Evolutionary conservation across 1,140 invertebrate species (phyloP), one percentile per base, ranked within the genome.

Genomic region (Bombus waltoni): DNA sequence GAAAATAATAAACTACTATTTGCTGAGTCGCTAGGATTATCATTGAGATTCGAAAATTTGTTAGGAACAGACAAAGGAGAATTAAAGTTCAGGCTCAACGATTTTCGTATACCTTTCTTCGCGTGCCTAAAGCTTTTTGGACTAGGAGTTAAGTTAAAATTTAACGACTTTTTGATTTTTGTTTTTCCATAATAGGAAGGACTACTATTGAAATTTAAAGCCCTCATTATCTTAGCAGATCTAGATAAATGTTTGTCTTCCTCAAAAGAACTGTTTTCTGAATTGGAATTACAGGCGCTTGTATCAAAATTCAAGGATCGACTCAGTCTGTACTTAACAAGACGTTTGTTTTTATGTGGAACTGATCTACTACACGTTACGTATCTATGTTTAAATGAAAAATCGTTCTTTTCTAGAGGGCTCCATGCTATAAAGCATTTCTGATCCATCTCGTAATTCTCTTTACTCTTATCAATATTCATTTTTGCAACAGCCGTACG

Each of bases 181-280:
- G 90, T 92, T 57, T 72, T 89, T 15, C 84, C 86, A 1, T 78
- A 78, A 57, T 90, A 90, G 11, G 90, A 80, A 0, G 89, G 90
- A 83, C 81, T 92, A 25, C 78, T 86, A n/a, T 89, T 90, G 8
- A 92, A 91, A 78, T 92, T 92, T 10, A 95, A 82, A 22, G 93
- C 92, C 62, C 89, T 91, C 89, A 95, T 93, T 73, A 95, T 95
- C 80, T 94, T 94, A 11, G 93, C 92, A 0, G 94, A 94, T 81
- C 94, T 91, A 2, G 93, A 92, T 11, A 91, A 83, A 42, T 91
- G 86, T 53, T 93, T 90, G 2, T 88, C 73, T 25, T 81, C 81
- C 32, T 85, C 59, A 28, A 70, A 81, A 25, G 78, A 82, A 47
- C 79, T 78, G 71, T 65, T 82, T 1, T 89, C 86, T 0, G 90